A percentile compares a stretch with the other conserved stretches of the same genome.
These are phyloP conservation scores for Celastrina argiolus DNA, from an alignment of 2,888 invertebrate species.

Conservation along the genomic window DNA sequence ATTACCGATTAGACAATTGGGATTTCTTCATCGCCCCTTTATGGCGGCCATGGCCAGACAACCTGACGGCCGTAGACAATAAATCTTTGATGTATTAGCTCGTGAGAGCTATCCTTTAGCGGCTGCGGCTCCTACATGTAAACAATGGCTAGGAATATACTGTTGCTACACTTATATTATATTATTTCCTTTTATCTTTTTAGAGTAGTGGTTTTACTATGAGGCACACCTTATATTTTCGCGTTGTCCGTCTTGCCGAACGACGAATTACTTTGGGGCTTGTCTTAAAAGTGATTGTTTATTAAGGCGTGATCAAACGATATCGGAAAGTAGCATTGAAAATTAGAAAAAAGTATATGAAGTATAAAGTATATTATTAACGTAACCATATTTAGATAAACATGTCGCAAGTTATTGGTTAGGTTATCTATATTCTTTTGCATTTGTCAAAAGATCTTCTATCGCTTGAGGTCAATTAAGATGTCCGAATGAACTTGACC, in stretches of 20 bases:
- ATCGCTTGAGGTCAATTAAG: neutral
- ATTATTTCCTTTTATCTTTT: neutral
- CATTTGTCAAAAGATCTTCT: neutral
- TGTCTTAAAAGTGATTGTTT: too few species aligned
- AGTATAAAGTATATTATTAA: too few species aligned
- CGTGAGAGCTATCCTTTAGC: slow-evolving; percentile 1
- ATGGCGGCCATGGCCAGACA: slow-evolving; percentile 8
- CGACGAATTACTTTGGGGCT: too few species aligned
- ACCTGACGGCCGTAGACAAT: slow-evolving; percentile 6
- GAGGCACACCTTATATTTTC: too few species aligned
- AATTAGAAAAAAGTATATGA: too few species aligned
- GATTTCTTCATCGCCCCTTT: slow-evolving; percentile 41
- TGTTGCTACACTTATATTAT: neutral
- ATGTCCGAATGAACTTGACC: neutral
- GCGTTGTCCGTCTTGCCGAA: too few species aligned
- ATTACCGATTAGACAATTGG: slow-evolving; percentile 30
- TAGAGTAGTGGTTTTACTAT: too few species aligned
- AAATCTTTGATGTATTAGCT: slow-evolving; percentile 13
- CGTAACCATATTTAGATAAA: too few species aligned
- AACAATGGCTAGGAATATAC: neutral
- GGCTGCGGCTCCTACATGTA: neutral
- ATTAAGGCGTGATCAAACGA: too few species aligned
- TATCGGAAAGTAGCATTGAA: too few species aligned
- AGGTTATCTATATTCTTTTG: neutral
- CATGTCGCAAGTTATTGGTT: too few species aligned